These are phyloP conservation scores for Branchinecta lynchi DNA, from an alignment of 1,140 invertebrate genomes.

Conservation along the genomic window DNA sequence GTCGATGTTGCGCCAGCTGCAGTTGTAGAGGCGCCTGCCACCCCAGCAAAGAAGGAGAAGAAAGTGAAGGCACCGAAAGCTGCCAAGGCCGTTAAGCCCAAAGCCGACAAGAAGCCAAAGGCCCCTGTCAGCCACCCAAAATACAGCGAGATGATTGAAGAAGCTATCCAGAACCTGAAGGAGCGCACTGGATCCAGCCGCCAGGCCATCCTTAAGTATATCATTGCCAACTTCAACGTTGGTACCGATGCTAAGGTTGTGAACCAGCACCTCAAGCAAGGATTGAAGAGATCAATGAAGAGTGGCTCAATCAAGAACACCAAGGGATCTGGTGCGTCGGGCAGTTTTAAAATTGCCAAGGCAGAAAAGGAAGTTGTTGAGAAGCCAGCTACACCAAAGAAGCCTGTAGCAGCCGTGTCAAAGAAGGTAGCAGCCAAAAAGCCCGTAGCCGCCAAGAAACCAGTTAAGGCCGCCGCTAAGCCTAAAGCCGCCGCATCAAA, in stretches of 20 bases:
- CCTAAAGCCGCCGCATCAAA: not conserved
- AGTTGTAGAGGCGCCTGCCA: too few species aligned
- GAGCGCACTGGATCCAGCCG: conserved; percentile 28
- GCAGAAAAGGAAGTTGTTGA: conserved; percentile 18
- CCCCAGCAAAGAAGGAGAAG: too few species aligned
- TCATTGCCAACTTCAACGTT: conserved; percentile 23
- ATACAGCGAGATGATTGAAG: conserved; percentile 26
- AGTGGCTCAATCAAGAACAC: conserved; percentile 25
- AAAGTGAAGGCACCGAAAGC: too few species aligned
- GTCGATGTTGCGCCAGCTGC: too few species aligned
- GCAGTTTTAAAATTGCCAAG: too few species aligned
- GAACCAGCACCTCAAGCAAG: conserved; percentile 24
- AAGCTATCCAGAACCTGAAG: conserved; percentile 27
- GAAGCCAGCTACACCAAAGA: conserved; percentile 24
- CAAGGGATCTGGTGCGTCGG: conserved; percentile 24
- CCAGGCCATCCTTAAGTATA: conserved; percentile 28
- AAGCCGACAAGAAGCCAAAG: conserved; percentile 19
- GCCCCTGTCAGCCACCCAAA: conserved; percentile 26
- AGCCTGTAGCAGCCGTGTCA: conserved; percentile 14
- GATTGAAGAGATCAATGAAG: conserved; percentile 25
- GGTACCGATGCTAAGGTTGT: conserved; percentile 24
- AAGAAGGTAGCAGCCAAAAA: conserved; percentile 21
- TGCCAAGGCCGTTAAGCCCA: too few species aligned
- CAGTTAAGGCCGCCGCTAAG: conserved; percentile 12
- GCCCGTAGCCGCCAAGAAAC: conserved; percentile 16